A percentile compares a stretch with the other conserved stretches of the same genome.
Conservation (phyloP, 2,797 vertebrate genomes). For the Coluber constrictor region DNA sequence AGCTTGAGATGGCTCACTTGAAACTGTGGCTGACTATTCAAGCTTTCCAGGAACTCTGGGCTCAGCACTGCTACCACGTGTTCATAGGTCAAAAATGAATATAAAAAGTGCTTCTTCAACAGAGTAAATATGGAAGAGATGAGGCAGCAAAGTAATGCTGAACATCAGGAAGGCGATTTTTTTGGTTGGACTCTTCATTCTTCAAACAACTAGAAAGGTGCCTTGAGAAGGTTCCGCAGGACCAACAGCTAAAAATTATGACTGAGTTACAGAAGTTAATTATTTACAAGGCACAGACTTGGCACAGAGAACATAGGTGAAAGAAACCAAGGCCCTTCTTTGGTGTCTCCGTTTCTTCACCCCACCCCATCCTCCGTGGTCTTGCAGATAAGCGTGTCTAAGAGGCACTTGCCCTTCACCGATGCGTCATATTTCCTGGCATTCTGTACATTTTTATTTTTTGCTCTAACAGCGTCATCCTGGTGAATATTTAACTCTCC, state of each 20-base stretch:
- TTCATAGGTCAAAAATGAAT: background rate
- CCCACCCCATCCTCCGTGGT: background rate
- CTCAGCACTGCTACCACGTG: background rate
- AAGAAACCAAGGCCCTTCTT: background rate
- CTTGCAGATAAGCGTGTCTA: background rate
- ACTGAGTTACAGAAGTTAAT: background rate
- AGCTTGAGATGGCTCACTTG: background rate
- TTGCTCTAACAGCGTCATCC: background rate
- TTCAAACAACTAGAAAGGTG: background rate
- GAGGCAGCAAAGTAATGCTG: background rate
- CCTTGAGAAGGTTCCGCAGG: background rate
- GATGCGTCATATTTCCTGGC: background rate
- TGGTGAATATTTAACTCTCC: background rate
- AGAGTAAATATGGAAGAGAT: background rate
- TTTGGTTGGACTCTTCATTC: background rate
- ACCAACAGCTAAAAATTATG: background rate
- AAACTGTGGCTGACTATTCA: background rate
- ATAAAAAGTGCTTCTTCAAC: background rate
- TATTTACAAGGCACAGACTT: background rate
- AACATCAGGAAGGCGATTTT: background rate
- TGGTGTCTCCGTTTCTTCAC: background rate
- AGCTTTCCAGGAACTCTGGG: background rate
- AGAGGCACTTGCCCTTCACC: background rate
- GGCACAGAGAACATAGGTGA: background rate
- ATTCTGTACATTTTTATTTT: background rate